Evolutionary conservation across 1,140 invertebrate species (phyloP).

Genomic region (Neodiprion lecontei): DNA sequence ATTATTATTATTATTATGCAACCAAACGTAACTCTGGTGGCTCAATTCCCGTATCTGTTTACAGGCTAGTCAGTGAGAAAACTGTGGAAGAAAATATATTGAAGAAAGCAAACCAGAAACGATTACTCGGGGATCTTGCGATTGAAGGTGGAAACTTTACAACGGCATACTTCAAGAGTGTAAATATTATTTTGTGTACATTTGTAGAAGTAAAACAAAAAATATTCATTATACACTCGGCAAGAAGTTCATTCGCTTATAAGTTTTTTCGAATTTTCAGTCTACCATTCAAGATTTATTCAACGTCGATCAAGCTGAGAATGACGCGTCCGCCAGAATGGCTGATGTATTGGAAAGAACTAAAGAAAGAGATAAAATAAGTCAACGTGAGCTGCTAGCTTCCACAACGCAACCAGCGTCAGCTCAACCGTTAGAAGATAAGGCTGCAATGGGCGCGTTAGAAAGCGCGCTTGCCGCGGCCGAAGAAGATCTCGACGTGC

Average conservation of each 20-base stretch:
- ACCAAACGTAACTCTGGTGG: too few species aligned
- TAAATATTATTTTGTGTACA: slow-evolving; percentile 58
- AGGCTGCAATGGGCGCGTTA: slow-evolving; percentile 71
- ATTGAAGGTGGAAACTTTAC: slow-evolving; percentile 99
- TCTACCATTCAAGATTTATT: slow-evolving; percentile 94
- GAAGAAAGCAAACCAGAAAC: slow-evolving; percentile 98
- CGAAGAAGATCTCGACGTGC: slow-evolving; percentile 94
- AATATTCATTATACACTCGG: slow-evolving; percentile 21
- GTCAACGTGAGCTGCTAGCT: slow-evolving; percentile 41
- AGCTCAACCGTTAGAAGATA: slow-evolving; percentile 59
- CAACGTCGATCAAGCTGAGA: slow-evolving; percentile 73
- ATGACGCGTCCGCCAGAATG: slow-evolving; percentile 69
- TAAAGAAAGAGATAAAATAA: slow-evolving; percentile 52
- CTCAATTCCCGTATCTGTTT: slow-evolving; percentile 22
- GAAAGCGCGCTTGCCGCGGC: slow-evolving; percentile 87
- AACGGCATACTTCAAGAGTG: slow-evolving; percentile 95
- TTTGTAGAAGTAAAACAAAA: neutral
- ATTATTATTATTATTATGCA: too few species aligned
- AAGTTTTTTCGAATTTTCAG: slow-evolving; percentile 59
- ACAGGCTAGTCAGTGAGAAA: slow-evolving; percentile 90
- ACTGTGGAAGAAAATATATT: slow-evolving; percentile 99
- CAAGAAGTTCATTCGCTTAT: neutral
- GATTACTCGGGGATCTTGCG: slow-evolving; percentile 93
- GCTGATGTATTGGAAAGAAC: slow-evolving; percentile 67
- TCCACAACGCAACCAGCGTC: slow-evolving; percentile 24